These are phyloP conservation scores for Latrodectus elegans DNA, from an alignment of 2,888 invertebrate species.

Conservation along the genomic window DNA sequence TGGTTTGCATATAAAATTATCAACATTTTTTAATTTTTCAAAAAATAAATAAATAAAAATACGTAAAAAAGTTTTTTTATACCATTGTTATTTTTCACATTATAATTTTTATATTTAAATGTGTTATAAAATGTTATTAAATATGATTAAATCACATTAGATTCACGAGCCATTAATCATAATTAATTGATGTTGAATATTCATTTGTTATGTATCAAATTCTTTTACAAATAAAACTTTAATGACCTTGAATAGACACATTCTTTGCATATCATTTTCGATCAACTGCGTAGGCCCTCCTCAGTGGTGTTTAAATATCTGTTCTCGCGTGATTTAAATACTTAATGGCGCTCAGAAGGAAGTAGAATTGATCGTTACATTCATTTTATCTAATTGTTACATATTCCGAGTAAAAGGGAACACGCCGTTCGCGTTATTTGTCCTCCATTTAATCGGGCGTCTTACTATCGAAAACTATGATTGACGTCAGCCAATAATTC, in stretches of 20 bases:
- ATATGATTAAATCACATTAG: too few relatives aligned
- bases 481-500: background rate
- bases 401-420: background rate
- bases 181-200: too few relatives aligned
- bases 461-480: background rate
- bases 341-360: conserved; percentile 40
- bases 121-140: too few relatives aligned
- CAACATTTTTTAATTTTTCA: too few relatives aligned
- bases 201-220: too few relatives aligned
- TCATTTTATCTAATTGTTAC: conserved; percentile 5
- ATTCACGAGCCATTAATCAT: too few relatives aligned
- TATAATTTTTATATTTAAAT: too few relatives aligned
- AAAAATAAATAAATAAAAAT: too few relatives aligned
- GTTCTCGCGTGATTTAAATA: conserved; percentile 46
- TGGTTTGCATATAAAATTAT: too few relatives aligned
- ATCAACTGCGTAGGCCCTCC: conserved; percentile 27
- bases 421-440: background rate
- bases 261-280: background rate
- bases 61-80: too few relatives aligned
- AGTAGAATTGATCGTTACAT: conserved; percentile 52
- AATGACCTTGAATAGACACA: background rate
- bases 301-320: background rate
- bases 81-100: too few relatives aligned
- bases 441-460: background rate
- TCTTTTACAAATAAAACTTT: background rate